Evolutionary conservation across 1,140 invertebrate genomes (phyloP), one percentile per base, ranked within the genome.

Genomic region (Drosophila truncata): DNA sequence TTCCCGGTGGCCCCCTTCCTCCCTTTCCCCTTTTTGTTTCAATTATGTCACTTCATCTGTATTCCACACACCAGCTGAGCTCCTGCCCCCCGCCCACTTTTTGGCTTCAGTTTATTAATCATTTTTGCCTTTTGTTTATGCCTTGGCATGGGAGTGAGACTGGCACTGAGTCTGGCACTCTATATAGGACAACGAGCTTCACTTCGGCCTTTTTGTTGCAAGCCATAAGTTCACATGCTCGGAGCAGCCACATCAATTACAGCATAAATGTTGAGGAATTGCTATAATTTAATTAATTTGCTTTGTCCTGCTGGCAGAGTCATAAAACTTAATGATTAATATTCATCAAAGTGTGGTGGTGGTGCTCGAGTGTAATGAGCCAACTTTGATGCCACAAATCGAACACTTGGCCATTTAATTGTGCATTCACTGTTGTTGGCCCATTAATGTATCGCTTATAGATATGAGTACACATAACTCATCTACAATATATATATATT

Each of bases 201-300:
- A 66, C 23, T 62, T 62, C 13, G 60, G 46, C 20, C 49, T 64
- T 70, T 70, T 58, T 64, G 66, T 59, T 39, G 29, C 39, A 44
- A 49, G 66, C 49, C 16, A 31, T 33, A 67, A 67, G 66, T 72
- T 72, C 69, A 71, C 65, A 71, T 71, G 65, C 29, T 18, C 52
- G 11, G 20, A 55, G 64, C 31, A 16, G 42, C 49, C 35, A 72
- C 69, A 72, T 39, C 66, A 72, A 72, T 72, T 72, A 72, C 67
- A 37, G 70, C 67, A 73, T 72, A 50, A 73, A 41, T 73, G 66
- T 60, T 72, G 44, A 73, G 70, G 29, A 72, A 73, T 73, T 59
- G 70, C 42, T 29, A 73, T 58, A 72, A 78, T 79, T 78, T 87
- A 80, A 87, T 82, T 86, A 86, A 86, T 87, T 86, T 82, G 65